A percentile compares a stretch with the other conserved stretches of the same genome.
Evolutionary conservation across 2,888 invertebrate genomes (phyloP).

Genomic region (Euclidia mi): DNA sequence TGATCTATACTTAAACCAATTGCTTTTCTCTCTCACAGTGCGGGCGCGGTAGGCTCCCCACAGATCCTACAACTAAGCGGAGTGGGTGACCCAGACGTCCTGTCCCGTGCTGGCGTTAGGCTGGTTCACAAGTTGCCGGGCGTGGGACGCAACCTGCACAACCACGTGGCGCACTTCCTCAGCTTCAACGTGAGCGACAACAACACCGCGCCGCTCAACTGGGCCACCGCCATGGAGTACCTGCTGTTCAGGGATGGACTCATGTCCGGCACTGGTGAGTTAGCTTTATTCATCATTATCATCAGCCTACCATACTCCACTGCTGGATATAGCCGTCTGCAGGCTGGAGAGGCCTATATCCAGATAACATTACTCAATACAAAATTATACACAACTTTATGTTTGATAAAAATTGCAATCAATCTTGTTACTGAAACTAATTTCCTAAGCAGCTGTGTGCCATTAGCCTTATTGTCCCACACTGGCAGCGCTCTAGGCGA

Average conservation of each 20-base stretch:
- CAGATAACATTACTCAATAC: too few relatives aligned
- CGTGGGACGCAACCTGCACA: constrained; percentile 96
- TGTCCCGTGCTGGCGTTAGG: constrained; percentile 91
- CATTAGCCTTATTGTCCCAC: too few relatives aligned
- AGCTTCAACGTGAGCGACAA: constrained; percentile 96
- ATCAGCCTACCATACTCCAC: too few relatives aligned
- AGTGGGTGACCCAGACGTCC: constrained; percentile 94
- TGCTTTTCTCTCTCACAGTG: constrained; percentile 73
- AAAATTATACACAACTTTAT: too few relatives aligned
- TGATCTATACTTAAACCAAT: too few relatives aligned
- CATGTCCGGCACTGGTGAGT: constrained; percentile 95
- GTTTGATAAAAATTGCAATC: too few relatives aligned
- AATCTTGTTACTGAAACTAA: too few relatives aligned
- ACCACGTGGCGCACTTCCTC: constrained; percentile 95
- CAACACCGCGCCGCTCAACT: constrained; percentile 96
- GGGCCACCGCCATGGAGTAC: constrained; percentile 98
- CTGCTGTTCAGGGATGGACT: constrained; percentile 96
- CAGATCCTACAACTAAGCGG: constrained; percentile 98
- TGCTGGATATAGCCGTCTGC: too few relatives aligned
- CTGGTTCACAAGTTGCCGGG: constrained; percentile 93
- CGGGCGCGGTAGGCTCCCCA: constrained; percentile 97
- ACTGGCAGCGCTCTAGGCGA: too few relatives aligned
- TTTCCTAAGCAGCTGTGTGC: too few relatives aligned
- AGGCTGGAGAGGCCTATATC: too few relatives aligned
- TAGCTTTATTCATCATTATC: too few relatives aligned